phyloP scores from a whole-genome alignment of 2,888 invertebrate genomes.

The Galerucella nymphaeae region DNA sequence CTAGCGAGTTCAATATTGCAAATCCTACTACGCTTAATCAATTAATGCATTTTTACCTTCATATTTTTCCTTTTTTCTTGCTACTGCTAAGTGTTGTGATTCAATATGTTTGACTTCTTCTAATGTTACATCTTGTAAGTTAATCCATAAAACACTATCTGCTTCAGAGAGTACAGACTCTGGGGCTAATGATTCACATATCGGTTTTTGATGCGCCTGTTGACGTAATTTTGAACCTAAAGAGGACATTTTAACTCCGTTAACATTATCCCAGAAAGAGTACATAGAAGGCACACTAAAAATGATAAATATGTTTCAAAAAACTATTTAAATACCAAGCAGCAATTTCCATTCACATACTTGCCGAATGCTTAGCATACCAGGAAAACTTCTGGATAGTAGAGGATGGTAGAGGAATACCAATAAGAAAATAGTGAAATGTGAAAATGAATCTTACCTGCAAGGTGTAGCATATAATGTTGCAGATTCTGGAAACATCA shows the following conservation, averaged over 20 bases:
- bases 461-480: conserved; percentile 74
- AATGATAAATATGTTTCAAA: conserved; percentile 44
- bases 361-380: too few relatives aligned
- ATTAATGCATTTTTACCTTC: conserved; percentile 73
- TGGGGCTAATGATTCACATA: conserved; percentile 70
- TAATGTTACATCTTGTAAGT: conserved; percentile 71
- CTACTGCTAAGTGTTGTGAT: conserved; percentile 72
- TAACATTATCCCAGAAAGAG: conserved; percentile 82
- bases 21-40: not conserved
- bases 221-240: conserved; percentile 73
- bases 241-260: conserved; percentile 81
- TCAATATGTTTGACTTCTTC: conserved; percentile 72
- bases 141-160: conserved; percentile 74
- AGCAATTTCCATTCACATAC: too few relatives aligned
- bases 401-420: too few relatives aligned
- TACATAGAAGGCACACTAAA: conserved; percentile 73
- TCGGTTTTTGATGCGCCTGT: conserved; percentile 74
- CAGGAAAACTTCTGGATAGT: too few relatives aligned
- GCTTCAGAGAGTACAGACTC: conserved; percentile 74
- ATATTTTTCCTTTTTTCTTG: conserved; percentile 71
- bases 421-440: too few relatives aligned
- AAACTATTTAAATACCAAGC: not conserved
- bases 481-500: conserved; percentile 81
- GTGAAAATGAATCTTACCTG: conserved; percentile 54
- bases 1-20: too few relatives aligned